These are phyloP conservation scores for Diarsia mendica DNA, from an alignment of 2,888 invertebrate species.

Conservation along the genomic window DNA sequence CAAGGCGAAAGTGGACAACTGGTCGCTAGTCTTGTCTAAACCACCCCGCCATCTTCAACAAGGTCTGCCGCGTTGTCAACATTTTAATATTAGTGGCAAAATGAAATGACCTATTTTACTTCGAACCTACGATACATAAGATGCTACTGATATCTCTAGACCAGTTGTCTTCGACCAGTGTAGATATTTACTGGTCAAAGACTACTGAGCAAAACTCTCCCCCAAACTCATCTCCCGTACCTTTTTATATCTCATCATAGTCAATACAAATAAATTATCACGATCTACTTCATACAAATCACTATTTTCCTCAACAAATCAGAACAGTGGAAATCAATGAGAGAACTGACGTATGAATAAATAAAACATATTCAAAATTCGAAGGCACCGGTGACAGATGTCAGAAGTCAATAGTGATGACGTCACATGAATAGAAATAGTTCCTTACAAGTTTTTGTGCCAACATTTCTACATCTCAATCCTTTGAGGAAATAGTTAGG, in stretches of 20 bases:
- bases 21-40: too few species aligned
- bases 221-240: background rate
- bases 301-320: conserved; percentile 3
- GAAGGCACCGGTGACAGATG: conserved; percentile 58
- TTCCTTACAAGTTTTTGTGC: conserved; percentile 49
- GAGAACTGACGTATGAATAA: conserved; percentile 50
- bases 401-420: conserved; percentile 59
- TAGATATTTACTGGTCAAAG: background rate
- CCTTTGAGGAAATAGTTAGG: conserved; percentile 4
- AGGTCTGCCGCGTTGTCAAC: background rate
- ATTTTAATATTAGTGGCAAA: background rate
- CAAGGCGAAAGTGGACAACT: too few species aligned
- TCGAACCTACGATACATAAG: background rate
- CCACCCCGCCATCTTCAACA: too few species aligned
- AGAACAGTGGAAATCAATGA: conserved; percentile 31
- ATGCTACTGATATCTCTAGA: background rate
- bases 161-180: background rate
- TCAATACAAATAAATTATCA: background rate
- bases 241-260: background rate
- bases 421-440: conserved; percentile 63
- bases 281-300: background rate
- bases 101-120: too few species aligned
- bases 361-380: conserved; percentile 56
- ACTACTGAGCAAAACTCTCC: background rate
- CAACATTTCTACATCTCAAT: conserved; percentile 26